A percentile compares a stretch with the other conserved stretches of the same genome.
These are phyloP conservation scores for Drosophila merina DNA, from an alignment of 2,888 invertebrate species.

Conservation along the genomic window DNA sequence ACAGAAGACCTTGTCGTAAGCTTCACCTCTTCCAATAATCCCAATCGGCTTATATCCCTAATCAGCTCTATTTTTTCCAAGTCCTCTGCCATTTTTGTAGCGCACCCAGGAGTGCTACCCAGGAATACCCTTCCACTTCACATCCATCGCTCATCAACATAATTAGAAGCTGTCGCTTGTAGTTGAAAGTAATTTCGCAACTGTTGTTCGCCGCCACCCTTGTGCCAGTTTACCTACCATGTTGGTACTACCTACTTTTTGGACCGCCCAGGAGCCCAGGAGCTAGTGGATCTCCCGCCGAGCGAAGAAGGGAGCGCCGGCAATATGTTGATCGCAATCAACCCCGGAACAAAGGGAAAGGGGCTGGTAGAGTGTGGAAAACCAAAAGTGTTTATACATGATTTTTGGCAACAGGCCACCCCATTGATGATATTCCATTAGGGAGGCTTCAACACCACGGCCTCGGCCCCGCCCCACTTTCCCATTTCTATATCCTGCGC, in stretches of 20 bases:
- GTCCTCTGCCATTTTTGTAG: conserved; percentile 23
- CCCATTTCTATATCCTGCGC: conserved; percentile 3
- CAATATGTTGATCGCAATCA: conserved; percentile 65
- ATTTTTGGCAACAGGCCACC: conserved; percentile 62
- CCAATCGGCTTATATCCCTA: conserved; percentile 21
- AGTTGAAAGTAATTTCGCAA: conserved; percentile 67
- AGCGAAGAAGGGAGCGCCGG: conserved; percentile 52
- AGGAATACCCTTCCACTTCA: conserved; percentile 7
- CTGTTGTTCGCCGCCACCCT: conserved; percentile 54
- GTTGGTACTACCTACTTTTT: neutral
- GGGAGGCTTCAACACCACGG: conserved; percentile 52
- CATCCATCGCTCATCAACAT: conserved; percentile 56
- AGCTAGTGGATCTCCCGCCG: conserved; percentile 56
- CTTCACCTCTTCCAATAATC: conserved; percentile 22
- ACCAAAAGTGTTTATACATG: conserved; percentile 53
- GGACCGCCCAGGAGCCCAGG: conserved; percentile 52
- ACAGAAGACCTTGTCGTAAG: neutral
- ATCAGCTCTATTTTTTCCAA: conserved; percentile 14
- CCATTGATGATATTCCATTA: conserved; percentile 72
- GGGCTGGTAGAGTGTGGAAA: conserved; percentile 26
- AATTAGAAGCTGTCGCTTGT: conserved; percentile 70
- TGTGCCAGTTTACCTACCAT: conserved; percentile 12
- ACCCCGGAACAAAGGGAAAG: conserved; percentile 6
- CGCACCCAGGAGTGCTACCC: conserved; percentile 11
- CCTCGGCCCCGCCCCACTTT: conserved; percentile 26